phyloP scores from a whole-genome alignment of 2,888 invertebrate genomes.

The Folsomia candida region DNA sequence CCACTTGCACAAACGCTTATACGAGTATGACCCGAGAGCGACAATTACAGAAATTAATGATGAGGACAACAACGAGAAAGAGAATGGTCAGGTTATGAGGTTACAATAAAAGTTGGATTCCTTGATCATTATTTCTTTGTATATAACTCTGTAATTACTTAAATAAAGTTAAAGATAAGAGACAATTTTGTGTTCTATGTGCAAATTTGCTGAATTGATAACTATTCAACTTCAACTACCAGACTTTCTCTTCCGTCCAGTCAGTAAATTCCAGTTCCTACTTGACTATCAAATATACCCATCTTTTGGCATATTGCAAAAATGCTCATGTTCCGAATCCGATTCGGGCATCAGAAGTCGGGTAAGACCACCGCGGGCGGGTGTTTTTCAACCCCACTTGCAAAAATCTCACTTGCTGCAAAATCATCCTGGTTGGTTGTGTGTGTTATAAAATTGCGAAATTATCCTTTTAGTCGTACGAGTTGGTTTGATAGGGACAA shows the following conservation, averaged over 20 bases:
- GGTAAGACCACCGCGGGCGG: conserved; percentile 9
- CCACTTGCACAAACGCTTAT: conserved; percentile 24
- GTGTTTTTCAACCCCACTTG: conserved; percentile 8
- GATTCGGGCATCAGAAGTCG: conserved; percentile 6
- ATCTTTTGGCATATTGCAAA: too few species aligned
- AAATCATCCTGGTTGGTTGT: not conserved
- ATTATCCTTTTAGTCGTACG: not conserved
- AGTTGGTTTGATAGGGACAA: too few species aligned
- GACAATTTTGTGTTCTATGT: too few species aligned
- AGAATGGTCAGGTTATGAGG: not conserved
- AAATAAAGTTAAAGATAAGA: too few species aligned
- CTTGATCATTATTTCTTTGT: too few species aligned
- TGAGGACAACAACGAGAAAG: not conserved
- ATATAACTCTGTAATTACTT: too few species aligned
- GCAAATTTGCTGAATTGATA: too few species aligned
- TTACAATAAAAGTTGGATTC: too few species aligned
- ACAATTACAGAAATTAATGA: not conserved
- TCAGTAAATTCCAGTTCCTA: not conserved
- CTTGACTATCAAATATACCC: too few species aligned
- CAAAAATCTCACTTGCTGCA: not conserved
- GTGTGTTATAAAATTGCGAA: not conserved
- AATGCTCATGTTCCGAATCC: not conserved
- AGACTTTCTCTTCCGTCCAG: not conserved
- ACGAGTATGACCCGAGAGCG: not conserved
- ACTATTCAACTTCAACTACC: not conserved